Evolutionary conservation across 2,797 vertebrate genomes (phyloP).

Genomic region (Hybognathus amarus): DNA sequence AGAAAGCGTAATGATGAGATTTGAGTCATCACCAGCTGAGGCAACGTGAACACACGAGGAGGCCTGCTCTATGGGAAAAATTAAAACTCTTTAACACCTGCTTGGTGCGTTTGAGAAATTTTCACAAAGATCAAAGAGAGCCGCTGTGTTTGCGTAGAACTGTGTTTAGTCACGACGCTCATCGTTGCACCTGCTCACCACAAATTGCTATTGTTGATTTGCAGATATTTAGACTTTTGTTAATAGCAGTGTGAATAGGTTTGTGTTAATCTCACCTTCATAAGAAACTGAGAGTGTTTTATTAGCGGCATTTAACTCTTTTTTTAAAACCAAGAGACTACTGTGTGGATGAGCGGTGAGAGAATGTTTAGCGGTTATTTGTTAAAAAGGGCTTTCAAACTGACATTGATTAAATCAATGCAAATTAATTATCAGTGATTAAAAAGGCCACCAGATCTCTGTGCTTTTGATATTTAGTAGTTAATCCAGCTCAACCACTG

Average conservation of each 20-base stretch:
- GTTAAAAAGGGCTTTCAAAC: slow-evolving; percentile 12
- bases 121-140: not conserved
- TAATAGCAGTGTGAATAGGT: not conserved
- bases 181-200: slow-evolving; percentile 31
- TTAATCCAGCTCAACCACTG: not conserved
- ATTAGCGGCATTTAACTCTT: slow-evolving; percentile 4
- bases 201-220: slow-evolving; percentile 15
- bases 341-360: not conserved
- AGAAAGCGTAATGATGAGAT: slow-evolving; percentile 45
- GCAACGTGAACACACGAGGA: slow-evolving; percentile 5
- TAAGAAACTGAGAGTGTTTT: slow-evolving; percentile 4
- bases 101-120: slow-evolving; percentile 24
- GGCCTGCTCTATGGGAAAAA: slow-evolving; percentile 15
- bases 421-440: not conserved
- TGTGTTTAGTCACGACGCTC: slow-evolving; percentile 7
- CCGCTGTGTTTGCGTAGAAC: not conserved
- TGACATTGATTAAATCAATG: not conserved
- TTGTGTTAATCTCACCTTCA: slow-evolving; percentile 15
- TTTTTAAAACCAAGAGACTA: not conserved
- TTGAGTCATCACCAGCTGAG: slow-evolving; percentile 44
- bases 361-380: slow-evolving; percentile 26
- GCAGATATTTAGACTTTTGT: slow-evolving; percentile 2
- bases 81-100: slow-evolving; percentile 49
- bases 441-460: not conserved
- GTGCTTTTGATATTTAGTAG: not conserved